Conservation (phyloP, 2,888 invertebrate species). For the Acanthococcus lagerstroemiae region DNA sequence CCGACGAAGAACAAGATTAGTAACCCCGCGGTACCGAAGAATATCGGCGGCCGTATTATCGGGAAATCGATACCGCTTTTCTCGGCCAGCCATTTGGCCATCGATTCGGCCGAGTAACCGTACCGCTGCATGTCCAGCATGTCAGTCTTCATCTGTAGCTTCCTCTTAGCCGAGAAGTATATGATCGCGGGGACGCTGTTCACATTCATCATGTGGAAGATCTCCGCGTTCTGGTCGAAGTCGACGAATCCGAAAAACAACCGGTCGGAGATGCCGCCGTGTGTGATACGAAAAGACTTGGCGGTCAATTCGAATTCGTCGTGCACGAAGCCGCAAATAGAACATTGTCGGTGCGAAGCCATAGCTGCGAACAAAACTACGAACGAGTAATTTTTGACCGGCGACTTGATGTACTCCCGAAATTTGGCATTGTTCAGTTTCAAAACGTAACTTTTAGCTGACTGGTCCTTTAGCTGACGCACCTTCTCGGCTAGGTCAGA, state of each 20-base stretch:
- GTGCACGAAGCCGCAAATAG: slow-evolving; percentile 63
- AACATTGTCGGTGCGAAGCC: slow-evolving; percentile 82
- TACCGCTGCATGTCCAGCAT: slow-evolving; percentile 94
- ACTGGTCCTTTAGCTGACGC: slow-evolving; percentile 80
- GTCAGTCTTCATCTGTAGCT: slow-evolving; percentile 79
- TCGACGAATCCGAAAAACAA: slow-evolving; percentile 96
- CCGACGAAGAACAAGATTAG: neutral
- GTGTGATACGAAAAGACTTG: slow-evolving; percentile 88
- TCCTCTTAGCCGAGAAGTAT: slow-evolving; percentile 96
- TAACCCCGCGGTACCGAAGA: neutral
- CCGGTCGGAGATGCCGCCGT: slow-evolving; percentile 73
- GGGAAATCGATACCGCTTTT: slow-evolving; percentile 84
- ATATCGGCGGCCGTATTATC: slow-evolving; percentile 3
- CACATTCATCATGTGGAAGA: slow-evolving; percentile 84
- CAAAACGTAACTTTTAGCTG: slow-evolving; percentile 73
- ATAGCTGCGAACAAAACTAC: slow-evolving; percentile 94
- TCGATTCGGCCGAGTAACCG: slow-evolving; percentile 90
- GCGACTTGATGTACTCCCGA: slow-evolving; percentile 73
- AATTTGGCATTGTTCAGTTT: slow-evolving; percentile 87
- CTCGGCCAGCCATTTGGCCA: slow-evolving; percentile 92
- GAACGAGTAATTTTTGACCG: slow-evolving; percentile 91
- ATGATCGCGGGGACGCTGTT: slow-evolving; percentile 97
- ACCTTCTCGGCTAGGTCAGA: slow-evolving; percentile 50
- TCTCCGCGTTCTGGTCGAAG: slow-evolving; percentile 96
- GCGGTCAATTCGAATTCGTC: slow-evolving; percentile 94